Evolutionary conservation across 2,888 invertebrate genomes (phyloP).

Genomic region (Drosophila vallismaia): DNA sequence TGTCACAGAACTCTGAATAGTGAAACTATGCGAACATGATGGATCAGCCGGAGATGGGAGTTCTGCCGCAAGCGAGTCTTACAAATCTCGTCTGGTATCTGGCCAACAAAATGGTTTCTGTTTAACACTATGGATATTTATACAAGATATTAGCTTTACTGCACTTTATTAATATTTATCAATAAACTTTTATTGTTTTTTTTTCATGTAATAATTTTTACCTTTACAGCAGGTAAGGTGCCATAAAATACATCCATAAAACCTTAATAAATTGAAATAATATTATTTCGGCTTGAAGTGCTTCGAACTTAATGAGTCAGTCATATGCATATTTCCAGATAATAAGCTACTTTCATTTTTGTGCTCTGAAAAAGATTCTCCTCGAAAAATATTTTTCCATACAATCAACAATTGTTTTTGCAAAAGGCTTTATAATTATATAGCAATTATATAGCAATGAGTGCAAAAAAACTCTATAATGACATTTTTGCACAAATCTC

Average conservation of each 20-base stretch:
- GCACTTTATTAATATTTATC: not conserved
- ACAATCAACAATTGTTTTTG: conserved; percentile 10
- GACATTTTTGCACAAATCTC: conserved; percentile 32
- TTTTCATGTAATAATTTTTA: too few relatives aligned
- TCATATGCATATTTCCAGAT: not conserved
- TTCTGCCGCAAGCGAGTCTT: not conserved
- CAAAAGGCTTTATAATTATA: conserved; percentile 28
- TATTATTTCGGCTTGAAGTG: not conserved
- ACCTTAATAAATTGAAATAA: not conserved
- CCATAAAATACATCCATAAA: not conserved
- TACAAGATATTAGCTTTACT: not conserved
- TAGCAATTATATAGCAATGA: conserved; percentile 27
- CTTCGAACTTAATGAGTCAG: not conserved
- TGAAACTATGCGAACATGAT: conserved; percentile 20
- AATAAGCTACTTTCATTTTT: conserved; percentile 25
- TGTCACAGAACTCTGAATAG: conserved; percentile 42
- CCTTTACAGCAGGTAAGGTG: not conserved
- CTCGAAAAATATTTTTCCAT: conserved; percentile 8
- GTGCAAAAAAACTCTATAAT: conserved; percentile 32
- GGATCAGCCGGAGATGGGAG: conserved; percentile 14
- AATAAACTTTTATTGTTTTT: too few relatives aligned
- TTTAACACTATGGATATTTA: too few relatives aligned
- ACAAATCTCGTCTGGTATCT: not conserved
- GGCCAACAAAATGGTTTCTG: not conserved
- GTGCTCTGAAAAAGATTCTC: conserved; percentile 2